phyloP scores from a whole-genome alignment of 2,888 invertebrate species.

The Pyrochroa serraticornis region DNA sequence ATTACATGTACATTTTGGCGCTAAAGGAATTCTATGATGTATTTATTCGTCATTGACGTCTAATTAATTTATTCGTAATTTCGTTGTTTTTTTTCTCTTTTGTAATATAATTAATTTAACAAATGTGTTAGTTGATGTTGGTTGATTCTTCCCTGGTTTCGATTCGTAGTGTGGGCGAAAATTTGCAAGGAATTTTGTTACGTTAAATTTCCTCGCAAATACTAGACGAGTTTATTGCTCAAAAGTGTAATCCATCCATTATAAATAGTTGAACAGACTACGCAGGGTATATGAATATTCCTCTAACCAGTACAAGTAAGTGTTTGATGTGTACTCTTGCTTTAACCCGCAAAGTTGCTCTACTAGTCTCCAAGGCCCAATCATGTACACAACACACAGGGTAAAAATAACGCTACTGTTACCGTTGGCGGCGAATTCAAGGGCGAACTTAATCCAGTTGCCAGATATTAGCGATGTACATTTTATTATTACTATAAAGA shows the following conservation, averaged over 20 bases:
- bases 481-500: constrained; percentile 16
- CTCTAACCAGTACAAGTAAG: constrained; percentile 30
- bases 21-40: constrained; percentile 29
- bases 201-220: constrained; percentile 32
- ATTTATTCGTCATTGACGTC: constrained; percentile 10
- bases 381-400: neutral
- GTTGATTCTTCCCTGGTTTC: constrained; percentile 27
- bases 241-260: constrained; percentile 59
- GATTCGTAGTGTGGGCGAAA: constrained; percentile 30
- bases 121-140: constrained; percentile 27
- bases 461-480: constrained; percentile 17
- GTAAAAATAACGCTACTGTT: neutral
- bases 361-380: constrained; percentile 12
- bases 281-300: constrained; percentile 52
- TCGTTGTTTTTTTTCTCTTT: constrained; percentile 23
- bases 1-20: constrained; percentile 42
- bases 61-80: constrained; percentile 21
- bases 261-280: constrained; percentile 48
- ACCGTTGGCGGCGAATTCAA: constrained; percentile 22
- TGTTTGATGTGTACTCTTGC: constrained; percentile 26
- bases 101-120: constrained; percentile 24
- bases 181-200: constrained; percentile 13
- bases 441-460: constrained; percentile 17
- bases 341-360: constrained; percentile 21
- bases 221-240: constrained; percentile 50